Conservation (phyloP, 2,113 vertebrate genomes). For the Cepphus grylle region DNA sequence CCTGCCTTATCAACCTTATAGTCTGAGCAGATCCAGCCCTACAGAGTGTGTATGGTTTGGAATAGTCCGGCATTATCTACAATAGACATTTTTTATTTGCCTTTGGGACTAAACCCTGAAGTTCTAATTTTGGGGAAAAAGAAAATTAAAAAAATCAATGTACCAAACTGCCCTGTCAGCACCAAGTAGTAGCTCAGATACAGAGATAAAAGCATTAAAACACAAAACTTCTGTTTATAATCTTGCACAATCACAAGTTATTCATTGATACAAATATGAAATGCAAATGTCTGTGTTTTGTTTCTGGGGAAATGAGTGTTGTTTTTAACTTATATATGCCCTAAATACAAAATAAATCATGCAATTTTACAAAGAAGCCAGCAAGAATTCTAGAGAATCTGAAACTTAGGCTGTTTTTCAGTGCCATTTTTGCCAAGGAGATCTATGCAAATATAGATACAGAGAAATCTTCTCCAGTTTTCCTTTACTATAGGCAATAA, state of each 20-base stretch:
- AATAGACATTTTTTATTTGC: not conserved
- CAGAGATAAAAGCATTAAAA: not conserved
- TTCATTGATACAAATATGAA: not conserved
- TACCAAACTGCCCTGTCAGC: not conserved
- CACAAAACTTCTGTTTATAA: not conserved
- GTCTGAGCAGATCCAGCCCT: not conserved
- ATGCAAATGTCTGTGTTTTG: not conserved
- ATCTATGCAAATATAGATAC: not conserved
- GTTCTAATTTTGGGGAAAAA: not conserved
- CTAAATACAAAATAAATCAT: not conserved
- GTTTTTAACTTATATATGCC: not conserved
- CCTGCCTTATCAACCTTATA: not conserved
- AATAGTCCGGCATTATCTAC: not conserved
- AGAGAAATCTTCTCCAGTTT: not conserved
- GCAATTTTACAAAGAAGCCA: not conserved
- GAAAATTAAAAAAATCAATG: not conserved
- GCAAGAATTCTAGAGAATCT: not conserved
- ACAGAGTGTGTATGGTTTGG: not conserved
- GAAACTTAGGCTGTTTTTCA: not conserved
- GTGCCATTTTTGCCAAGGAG: not conserved
- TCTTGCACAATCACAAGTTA: not conserved
- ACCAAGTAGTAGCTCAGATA: not conserved
- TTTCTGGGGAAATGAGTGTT: not conserved
- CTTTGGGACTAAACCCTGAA: not conserved
- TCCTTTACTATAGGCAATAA: not conserved